Base-by-base conservation (phyloP, 2,797 vertebrate species). In the Sebastes jordani region DNA sequence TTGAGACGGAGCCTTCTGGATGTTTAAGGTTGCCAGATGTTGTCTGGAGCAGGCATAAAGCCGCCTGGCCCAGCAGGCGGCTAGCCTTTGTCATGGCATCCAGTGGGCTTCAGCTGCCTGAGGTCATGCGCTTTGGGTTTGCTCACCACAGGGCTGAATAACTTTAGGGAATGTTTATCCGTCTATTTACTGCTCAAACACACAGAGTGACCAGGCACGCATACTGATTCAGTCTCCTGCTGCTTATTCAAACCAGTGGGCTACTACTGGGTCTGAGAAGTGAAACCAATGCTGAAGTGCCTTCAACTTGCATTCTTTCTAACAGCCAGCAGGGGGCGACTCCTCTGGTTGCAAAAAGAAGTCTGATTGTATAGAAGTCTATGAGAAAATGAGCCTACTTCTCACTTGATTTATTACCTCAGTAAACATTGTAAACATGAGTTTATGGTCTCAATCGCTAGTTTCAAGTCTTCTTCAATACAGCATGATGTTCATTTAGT, bases 21-120 rank as follows among this genome's bases (percentile, higher is more conserved):
- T 70, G 66, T 65, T 61, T 76, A 54, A 78, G 80, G 82, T 68
- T 73, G 89, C 89, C 92, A 93, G 90, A 91, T 90, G 88, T 87
- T 84, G 83, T 84, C 82, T 76, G 81, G 78, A 70, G 69, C 23
- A 36, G 83, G 78, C 74, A 70, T 78, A 78, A 85, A 85, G 71
- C 60, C 1, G 30, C 36, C 25, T 62, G 58, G 64, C 56, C 46
- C 74, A 71, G 61, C 74, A 65, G 73, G 49, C 25, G 2, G 46
- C 38, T 4, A 9, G 58, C 63, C 66, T 88, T 86, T 81, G 80
- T 86, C 65, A 25, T 61, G 27, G 71, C 70, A 64, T 81, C 73
- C 60, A 82, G 22, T 20, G 71, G 65, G 69, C 38, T 56, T 74
- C 70, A 25, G 75, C 72, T 82, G 76, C 27, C 36, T 59, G 27